Evolutionary conservation across 2,888 invertebrate species (phyloP).

Genomic region (Brassicogethes aeneus): DNA sequence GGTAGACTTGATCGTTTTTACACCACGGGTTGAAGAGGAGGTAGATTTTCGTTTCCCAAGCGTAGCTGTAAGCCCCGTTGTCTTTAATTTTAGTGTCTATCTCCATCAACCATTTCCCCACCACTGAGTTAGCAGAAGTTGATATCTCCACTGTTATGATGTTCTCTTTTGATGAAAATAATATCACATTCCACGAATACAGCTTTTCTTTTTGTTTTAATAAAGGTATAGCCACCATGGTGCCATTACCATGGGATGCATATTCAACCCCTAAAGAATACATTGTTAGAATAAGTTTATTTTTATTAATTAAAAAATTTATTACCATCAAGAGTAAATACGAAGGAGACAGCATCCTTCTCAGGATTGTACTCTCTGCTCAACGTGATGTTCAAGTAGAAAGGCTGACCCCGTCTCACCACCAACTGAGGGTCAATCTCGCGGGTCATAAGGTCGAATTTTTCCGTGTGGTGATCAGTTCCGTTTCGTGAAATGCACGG

Average conservation of each 20-base stretch:
- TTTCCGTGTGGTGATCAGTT: conserved; percentile 64
- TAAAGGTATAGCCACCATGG: conserved; percentile 66
- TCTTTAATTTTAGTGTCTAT: conserved; percentile 67
- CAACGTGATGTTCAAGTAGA: conserved; percentile 62
- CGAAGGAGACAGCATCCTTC: conserved; percentile 73
- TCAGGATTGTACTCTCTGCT: conserved; percentile 65
- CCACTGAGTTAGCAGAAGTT: conserved; percentile 61
- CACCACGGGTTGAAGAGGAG: conserved; percentile 90
- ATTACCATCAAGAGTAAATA: conserved; percentile 70
- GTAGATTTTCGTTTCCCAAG: conserved; percentile 69
- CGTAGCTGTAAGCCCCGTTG: conserved; percentile 64
- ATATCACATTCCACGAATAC: conserved; percentile 64
- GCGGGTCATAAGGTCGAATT: conserved; percentile 65
- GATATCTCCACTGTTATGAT: conserved; percentile 56
- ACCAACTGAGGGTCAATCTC: conserved; percentile 53
- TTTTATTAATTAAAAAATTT: no score
- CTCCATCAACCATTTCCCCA: conserved; percentile 78
- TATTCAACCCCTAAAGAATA: conserved; percentile 55
- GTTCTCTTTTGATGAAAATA: conserved; percentile 57
- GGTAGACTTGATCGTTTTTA: conserved; percentile 55
- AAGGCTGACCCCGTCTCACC: conserved; percentile 75
- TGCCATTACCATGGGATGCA: conserved; percentile 72
- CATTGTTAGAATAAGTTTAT: neutral
- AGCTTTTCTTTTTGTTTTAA: conserved; percentile 53
- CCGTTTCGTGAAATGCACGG: conserved; percentile 67